These are phyloP conservation scores for Scaeva pyrastri DNA, from an alignment of 2,888 invertebrate genomes.

Conservation along the genomic window DNA sequence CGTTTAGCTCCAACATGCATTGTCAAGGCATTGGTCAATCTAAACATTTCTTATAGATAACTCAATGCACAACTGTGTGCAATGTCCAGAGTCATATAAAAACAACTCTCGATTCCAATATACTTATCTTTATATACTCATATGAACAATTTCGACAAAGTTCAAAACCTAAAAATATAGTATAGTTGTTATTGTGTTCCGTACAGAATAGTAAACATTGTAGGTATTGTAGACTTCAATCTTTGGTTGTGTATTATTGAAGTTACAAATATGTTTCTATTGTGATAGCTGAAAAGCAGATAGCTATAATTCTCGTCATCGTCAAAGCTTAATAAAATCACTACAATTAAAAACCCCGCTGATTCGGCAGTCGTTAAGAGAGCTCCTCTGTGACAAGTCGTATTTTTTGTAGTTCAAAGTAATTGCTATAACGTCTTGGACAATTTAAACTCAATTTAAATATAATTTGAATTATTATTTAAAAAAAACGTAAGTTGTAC, in stretches of 20 bases:
- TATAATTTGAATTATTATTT: constrained; percentile 17
- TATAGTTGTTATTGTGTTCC: constrained; percentile 32
- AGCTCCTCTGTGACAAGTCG: constrained; percentile 66
- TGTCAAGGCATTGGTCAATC: constrained; percentile 37
- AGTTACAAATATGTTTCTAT: constrained; percentile 25
- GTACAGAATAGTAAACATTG: background rate
- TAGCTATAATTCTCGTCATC: constrained; percentile 37
- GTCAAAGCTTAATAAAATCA: constrained; percentile 61
- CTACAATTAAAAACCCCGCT: constrained; percentile 54
- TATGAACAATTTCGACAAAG: constrained; percentile 47
- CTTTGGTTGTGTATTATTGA: constrained; percentile 46
- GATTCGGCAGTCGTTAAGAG: constrained; percentile 57
- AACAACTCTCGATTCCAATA: constrained; percentile 13
- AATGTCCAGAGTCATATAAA: constrained; percentile 26
- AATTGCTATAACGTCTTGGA: background rate
- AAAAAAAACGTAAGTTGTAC: constrained; percentile 62
- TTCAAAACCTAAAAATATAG: constrained; percentile 60
- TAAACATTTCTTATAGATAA: constrained; percentile 33
- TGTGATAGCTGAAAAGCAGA: constrained; percentile 55
- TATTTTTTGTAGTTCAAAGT: background rate
- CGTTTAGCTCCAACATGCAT: constrained; percentile 40
- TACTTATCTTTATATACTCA: too few relatives aligned
- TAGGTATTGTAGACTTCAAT: constrained; percentile 4
- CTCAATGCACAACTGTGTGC: constrained; percentile 19
- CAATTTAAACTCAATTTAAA: constrained; percentile 23